phyloP scores from a whole-genome alignment of 2,797 vertebrate genomes.

The Pteronotus mesoamericanus region DNA sequence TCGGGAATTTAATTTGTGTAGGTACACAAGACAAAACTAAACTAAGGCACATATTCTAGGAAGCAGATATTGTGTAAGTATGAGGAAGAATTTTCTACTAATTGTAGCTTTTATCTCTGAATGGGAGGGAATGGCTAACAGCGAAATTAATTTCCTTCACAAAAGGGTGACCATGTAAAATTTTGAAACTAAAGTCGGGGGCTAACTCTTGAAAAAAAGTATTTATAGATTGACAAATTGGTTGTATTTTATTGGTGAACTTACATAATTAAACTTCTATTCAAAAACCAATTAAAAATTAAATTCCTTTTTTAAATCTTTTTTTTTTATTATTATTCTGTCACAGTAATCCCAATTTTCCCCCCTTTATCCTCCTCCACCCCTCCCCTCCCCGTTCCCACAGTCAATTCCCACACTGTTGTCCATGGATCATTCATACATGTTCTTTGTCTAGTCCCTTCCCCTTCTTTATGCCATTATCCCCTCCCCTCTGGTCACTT shows the following conservation, averaged over 20 bases:
- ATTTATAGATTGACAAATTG: background rate
- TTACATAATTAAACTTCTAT: background rate
- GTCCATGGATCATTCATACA: too few species aligned
- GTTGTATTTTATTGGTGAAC: background rate
- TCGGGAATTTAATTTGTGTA: conserved; percentile 5
- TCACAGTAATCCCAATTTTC: too few species aligned
- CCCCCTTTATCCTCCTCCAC: too few species aligned
- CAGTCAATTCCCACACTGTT: too few species aligned
- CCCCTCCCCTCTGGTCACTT: too few species aligned
- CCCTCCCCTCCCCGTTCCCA: too few species aligned
- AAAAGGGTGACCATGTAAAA: background rate
- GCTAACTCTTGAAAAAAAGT: conserved; percentile 4
- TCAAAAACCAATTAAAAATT: background rate
- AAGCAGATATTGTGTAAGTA: background rate
- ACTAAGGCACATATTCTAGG: background rate
- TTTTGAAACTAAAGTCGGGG: background rate
- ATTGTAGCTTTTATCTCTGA: background rate
- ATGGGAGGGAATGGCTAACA: background rate
- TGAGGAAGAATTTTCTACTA: background rate
- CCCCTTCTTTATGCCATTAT: too few species aligned
- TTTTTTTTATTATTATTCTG: too few species aligned
- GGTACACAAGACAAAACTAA: background rate
- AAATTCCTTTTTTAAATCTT: background rate
- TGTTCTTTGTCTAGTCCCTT: too few species aligned
- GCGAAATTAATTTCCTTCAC: background rate